Conservation (phyloP, 2,888 invertebrate species). For the Pycnomerus fuliginosus region DNA sequence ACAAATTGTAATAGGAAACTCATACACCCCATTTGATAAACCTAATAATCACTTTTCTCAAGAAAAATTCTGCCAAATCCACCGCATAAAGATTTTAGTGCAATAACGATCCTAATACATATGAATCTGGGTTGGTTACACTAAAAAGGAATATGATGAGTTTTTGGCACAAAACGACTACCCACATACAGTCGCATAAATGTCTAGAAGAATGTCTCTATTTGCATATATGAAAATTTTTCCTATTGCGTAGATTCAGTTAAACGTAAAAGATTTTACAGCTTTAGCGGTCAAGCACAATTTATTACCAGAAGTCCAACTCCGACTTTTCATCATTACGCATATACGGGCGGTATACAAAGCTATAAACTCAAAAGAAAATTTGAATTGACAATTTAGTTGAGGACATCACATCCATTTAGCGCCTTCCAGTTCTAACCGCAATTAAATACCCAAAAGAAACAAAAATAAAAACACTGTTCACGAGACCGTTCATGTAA, state of each 20-base stretch:
- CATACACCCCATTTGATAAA: conserved; percentile 20
- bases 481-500: no score
- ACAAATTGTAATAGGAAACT: conserved; percentile 26
- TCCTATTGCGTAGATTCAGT: conserved; percentile 2
- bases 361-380: no score
- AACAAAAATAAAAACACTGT: no score
- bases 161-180: conserved; percentile 11
- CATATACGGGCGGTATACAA: no score
- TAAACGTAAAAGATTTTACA: no score
- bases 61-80: background rate
- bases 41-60: conserved; percentile 10
- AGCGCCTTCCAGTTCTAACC: no score
- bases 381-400: no score
- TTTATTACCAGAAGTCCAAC: no score
- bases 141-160: conserved; percentile 4
- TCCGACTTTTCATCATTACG: no score
- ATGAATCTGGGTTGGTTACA: background rate
- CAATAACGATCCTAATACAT: background rate
- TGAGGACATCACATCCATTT: no score
- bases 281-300: no score
- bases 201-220: conserved; percentile 36
- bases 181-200: conserved; percentile 33
- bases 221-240: conserved; percentile 26
- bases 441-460: no score
- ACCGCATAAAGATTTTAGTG: background rate